A percentile compares a stretch with the other conserved stretches of the same genome.
Evolutionary conservation across 2,797 vertebrate species (phyloP).

Genomic region (Scyliorhinus canicula): DNA sequence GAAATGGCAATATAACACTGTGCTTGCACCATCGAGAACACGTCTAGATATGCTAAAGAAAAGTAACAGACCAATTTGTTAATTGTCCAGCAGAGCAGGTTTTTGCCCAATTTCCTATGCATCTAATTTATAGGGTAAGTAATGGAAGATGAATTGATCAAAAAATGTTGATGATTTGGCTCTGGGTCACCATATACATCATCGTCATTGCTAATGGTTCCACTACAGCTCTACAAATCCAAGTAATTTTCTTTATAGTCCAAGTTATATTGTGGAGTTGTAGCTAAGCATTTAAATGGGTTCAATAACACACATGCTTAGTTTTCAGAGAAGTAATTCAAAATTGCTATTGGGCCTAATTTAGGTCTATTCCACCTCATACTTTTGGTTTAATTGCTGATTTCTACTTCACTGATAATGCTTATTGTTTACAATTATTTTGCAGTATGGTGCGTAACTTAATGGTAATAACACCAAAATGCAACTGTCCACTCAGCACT

Average conservation of each 20-base stretch:
- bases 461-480: neutral
- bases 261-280: neutral
- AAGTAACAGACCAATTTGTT: neutral
- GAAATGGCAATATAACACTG: neutral
- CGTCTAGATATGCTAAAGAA: neutral
- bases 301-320: neutral
- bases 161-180: slow-evolving; percentile 6
- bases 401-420: slow-evolving; percentile 4
- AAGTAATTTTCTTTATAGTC: neutral
- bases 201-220: neutral
- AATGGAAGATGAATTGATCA: neutral
- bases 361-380: neutral
- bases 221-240: neutral
- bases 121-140: neutral
- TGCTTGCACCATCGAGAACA: neutral
- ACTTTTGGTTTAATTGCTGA: neutral
- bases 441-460: neutral
- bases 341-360: neutral
- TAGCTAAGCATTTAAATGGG: slow-evolving; percentile 12
- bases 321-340: slow-evolving; percentile 6
- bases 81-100: neutral
- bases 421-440: slow-evolving; percentile 26
- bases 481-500: slow-evolving; percentile 12
- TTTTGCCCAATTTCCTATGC: slow-evolving; percentile 8
- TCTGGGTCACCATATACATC: neutral